phyloP scores from a whole-genome alignment of 2,888 invertebrate genomes.

The Odontothrips loti region DNA sequence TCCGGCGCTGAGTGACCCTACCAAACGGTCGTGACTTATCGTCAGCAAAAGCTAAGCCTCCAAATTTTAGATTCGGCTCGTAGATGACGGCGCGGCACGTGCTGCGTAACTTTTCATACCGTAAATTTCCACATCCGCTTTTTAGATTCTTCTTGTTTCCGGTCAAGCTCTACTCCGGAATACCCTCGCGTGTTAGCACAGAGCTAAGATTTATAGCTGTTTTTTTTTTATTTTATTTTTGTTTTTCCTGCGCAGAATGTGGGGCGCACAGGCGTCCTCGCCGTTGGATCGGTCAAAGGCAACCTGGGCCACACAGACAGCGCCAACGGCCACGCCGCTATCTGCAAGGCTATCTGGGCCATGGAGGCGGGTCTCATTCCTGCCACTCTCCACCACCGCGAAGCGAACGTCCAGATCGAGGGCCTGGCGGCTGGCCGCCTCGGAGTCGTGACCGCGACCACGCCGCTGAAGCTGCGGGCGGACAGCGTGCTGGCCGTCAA shows the following conservation, averaged over 20 bases:
- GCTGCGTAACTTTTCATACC: no score
- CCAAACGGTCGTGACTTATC: no score
- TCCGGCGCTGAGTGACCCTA: no score
- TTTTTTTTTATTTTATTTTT: no score
- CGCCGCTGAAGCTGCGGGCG: not conserved
- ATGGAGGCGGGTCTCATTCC: not conserved
- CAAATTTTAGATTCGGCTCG: no score
- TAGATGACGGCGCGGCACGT: no score
- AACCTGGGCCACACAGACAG: not conserved
- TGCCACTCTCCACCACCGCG: not conserved
- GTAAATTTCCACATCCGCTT: no score
- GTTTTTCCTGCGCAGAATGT: not conserved
- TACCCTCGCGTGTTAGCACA: no score
- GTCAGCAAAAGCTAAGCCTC: no score
- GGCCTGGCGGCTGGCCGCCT: not conserved
- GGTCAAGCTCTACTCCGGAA: no score
- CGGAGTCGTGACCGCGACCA: not conserved
- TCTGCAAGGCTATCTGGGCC: not conserved
- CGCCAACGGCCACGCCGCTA: not conserved
- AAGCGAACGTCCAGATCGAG: not conserved
- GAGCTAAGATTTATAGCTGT: no score
- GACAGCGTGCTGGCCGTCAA: not conserved
- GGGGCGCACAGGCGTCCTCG: not conserved
- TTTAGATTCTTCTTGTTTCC: no score
- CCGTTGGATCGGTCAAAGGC: not conserved